phyloP scores from a whole-genome alignment of 2,888 invertebrate genomes.

The Apodemia hepburni region DNA sequence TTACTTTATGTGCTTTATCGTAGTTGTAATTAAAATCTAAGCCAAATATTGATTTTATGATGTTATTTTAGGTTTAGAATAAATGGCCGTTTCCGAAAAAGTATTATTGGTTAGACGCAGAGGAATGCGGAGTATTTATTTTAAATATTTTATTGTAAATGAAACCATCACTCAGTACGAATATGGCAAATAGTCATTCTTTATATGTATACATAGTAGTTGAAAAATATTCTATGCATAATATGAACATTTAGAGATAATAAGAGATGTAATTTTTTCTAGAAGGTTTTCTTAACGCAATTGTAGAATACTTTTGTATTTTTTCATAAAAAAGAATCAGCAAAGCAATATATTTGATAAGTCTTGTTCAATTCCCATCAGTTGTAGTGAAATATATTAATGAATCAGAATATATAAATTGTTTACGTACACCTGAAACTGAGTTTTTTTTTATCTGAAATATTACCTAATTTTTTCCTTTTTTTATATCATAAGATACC shows the following conservation, averaged over 20 bases:
- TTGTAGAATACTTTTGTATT: constrained; percentile 75
- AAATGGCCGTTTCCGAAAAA: constrained; percentile 65
- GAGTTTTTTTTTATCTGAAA: constrained; percentile 45
- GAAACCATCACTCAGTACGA: constrained; percentile 21
- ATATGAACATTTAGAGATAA: constrained; percentile 61
- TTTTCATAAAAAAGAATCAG: constrained; percentile 57
- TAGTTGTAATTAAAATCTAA: constrained; percentile 77
- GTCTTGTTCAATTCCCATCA: constrained; percentile 52
- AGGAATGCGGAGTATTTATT: constrained; percentile 70
- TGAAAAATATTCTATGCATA: constrained; percentile 62
- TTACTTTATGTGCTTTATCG: constrained; percentile 75
- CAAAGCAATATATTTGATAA: constrained; percentile 77
- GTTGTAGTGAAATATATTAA: constrained; percentile 59
- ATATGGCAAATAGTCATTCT: constrained; percentile 45
- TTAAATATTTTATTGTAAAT: constrained; percentile 37
- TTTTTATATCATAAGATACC: too few relatives aligned
- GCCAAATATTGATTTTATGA: constrained; percentile 77
- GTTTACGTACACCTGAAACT: constrained; percentile 67
- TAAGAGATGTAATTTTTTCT: constrained; percentile 70
- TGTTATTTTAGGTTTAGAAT: constrained; percentile 60
- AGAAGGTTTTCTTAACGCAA: constrained; percentile 65
- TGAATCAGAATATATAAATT: constrained; percentile 73
- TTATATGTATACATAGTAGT: constrained; percentile 41
- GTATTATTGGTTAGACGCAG: constrained; percentile 66
- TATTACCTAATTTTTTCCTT: too few relatives aligned